Evolutionary conservation across 35 echinoderm and acorn worm species (phyloP).

Genomic region (Heliocidaris erythrogramma): DNA sequence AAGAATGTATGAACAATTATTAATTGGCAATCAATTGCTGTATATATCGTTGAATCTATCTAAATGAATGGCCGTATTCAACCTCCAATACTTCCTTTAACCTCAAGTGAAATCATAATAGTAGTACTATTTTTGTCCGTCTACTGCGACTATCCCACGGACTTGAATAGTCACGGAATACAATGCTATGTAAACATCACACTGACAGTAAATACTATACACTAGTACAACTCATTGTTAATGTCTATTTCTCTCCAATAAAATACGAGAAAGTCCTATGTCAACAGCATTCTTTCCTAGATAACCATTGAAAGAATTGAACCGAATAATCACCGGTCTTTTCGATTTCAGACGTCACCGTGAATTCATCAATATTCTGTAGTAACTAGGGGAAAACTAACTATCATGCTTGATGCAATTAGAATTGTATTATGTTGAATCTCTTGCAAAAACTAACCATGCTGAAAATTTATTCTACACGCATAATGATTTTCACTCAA

Average conservation of each 20-base stretch:
- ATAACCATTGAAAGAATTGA: background rate
- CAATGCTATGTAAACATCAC: background rate
- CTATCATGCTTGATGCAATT: background rate
- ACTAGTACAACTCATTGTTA: background rate
- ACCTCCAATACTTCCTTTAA: too few species aligned
- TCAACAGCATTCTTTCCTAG: background rate
- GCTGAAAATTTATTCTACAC: background rate
- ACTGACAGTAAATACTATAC: background rate
- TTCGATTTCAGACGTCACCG: background rate
- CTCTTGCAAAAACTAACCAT: background rate
- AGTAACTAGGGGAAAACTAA: background rate
- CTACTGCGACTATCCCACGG: background rate
- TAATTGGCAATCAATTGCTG: too few species aligned
- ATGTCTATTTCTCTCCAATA: background rate
- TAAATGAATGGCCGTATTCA: too few species aligned
- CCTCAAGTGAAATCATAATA: background rate
- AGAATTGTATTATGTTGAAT: background rate
- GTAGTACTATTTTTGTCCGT: background rate
- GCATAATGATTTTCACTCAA: background rate
- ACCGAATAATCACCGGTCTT: background rate
- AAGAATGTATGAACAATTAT: too few species aligned
- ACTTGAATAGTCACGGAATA: background rate
- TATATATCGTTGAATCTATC: too few species aligned
- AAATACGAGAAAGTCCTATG: background rate
- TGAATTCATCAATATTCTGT: background rate